Evolutionary conservation across 2,797 vertebrate genomes (phyloP), one percentile per base, ranked within the genome.

Genomic region (Prionace glauca): DNA sequence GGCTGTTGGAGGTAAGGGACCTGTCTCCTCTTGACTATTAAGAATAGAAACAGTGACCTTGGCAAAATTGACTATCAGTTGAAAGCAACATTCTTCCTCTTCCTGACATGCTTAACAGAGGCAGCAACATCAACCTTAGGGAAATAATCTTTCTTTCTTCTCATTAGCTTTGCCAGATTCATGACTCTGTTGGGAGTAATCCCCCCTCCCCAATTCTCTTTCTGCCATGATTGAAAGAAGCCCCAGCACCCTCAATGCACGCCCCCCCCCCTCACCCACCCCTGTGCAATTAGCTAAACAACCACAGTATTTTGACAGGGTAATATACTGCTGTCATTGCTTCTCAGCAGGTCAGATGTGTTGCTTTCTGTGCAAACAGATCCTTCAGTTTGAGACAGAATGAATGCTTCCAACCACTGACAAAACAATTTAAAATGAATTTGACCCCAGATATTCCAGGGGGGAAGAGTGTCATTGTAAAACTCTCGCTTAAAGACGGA

Each of bases 61-160:
- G 12, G 26, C 36, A n/a, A 74, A 95, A 56, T 14, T 29, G 62
- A 32, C 26, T 95, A 56, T 12, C 45, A 50, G 41, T 41, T 77
- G 71, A 71, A 71, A 95, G 71, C 32, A 72, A 12, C 26, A 95
- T 77, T 77, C 24, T 67, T 77, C 71, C 67, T 77, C 41, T n/a
- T 56, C 26, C 1, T 77, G 71, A n/a, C 10, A 72, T 18, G 20
- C 65, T 72, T 94, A 45, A 45, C 69, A 94, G 45, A 94, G 26
- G 36, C 69, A 95, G 26, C 69, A 56, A 74, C 71, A 56, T 95
- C 9, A 60, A 45, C 69, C 45, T 95, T 26, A 95, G 71, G 93
- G 29, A 16, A n/a, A 24, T 77, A 56, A 56, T 95, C 71, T 77
- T 74, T 95, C 93, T 74, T 94, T 56, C 93, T 94, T 74, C 93